phyloP scores from a whole-genome alignment of 2,113 vertebrate species.

The Petroica traversi region DNA sequence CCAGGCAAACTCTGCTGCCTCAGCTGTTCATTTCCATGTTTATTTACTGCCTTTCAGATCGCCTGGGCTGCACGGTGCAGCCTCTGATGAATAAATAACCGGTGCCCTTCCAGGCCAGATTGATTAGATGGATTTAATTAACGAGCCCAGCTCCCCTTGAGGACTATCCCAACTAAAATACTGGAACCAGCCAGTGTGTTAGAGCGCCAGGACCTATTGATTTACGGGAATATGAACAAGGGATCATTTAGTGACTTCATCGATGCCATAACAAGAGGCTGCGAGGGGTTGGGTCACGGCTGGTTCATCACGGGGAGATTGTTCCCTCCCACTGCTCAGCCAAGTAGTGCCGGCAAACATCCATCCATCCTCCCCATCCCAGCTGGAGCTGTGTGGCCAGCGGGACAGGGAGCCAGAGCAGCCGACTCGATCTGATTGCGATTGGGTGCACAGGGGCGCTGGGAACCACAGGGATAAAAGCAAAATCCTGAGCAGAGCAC shows the following conservation, averaged over 20 bases:
- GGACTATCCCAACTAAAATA: constrained; percentile 18
- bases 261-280: neutral
- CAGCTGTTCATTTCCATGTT: constrained; percentile 58
- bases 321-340: neutral
- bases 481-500: neutral
- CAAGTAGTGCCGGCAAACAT: accelerated
- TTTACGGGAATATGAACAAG: neutral
- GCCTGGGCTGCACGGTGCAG: neutral
- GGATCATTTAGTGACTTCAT: neutral
- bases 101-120: constrained; percentile 50
- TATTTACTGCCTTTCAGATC: constrained; percentile 58
- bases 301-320: neutral
- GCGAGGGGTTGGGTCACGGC: neutral
- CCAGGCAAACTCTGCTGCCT: constrained; percentile 10
- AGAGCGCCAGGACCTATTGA: neutral
- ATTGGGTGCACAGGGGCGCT: accelerated
- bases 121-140: constrained; percentile 67
- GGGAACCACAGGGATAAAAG: neutral
- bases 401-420: neutral
- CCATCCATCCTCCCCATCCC: neutral
- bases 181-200: neutral
- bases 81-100: constrained; percentile 58
- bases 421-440: accelerated
- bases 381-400: accelerated
- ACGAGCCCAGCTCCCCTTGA: constrained; percentile 21